Conservation (phyloP, 2,888 invertebrate species). For the Drosophila bunnanda region DNA sequence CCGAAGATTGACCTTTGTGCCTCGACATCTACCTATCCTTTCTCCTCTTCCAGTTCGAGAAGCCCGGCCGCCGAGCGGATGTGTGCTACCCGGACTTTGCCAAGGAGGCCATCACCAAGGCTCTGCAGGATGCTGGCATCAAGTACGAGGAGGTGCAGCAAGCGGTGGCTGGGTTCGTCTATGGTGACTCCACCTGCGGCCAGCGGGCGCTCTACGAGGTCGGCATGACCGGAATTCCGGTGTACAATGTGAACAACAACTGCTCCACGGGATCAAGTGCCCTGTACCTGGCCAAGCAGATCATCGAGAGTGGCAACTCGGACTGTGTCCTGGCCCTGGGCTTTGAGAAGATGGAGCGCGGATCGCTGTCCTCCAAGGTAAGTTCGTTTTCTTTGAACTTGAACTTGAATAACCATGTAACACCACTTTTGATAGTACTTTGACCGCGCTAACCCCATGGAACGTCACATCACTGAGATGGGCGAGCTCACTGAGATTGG, state of each 20-base stretch:
- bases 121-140: conserved; percentile 93
- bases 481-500: conserved; percentile 92
- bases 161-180: conserved; percentile 96
- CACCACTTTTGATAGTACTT: conserved; percentile 85
- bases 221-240: conserved; percentile 98
- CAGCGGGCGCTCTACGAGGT: conserved; percentile 97
- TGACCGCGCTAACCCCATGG: conserved; percentile 95
- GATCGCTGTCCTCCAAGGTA: conserved; percentile 92
- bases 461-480: conserved; percentile 94
- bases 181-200: conserved; percentile 97
- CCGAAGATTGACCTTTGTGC: conserved; percentile 53
- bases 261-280: conserved; percentile 99
- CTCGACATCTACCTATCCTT: background rate
- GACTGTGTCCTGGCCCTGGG: conserved; percentile 97
- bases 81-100: conserved; percentile 98
- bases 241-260: conserved; percentile 99
- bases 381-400: no score
- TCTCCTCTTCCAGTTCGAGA: conserved; percentile 89
- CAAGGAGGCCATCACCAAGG: conserved; percentile 95
- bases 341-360: conserved; percentile 99
- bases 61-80: conserved; percentile 92
- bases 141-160: conserved; percentile 92
- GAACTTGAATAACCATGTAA: background rate
- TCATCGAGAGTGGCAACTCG: conserved; percentile 94
- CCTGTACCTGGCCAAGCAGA: conserved; percentile 94